Conservation (phyloP, 2,797 vertebrate species). For the Ctenochaetus hawaiiensis region DNA sequence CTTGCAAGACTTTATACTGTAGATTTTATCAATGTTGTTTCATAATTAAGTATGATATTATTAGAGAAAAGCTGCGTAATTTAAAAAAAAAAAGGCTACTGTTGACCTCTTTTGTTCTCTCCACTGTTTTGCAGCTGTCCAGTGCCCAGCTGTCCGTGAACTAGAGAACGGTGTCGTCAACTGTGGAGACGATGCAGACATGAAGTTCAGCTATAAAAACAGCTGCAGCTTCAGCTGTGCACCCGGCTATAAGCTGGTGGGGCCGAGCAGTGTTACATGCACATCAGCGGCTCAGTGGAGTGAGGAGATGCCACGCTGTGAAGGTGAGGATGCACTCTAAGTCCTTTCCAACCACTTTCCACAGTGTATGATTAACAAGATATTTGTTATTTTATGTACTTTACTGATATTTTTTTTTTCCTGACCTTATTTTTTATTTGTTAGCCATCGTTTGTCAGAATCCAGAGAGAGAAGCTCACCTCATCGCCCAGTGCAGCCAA, state of each 20-base stretch:
- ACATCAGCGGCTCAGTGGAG: constrained; percentile 83
- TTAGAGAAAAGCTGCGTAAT: background rate
- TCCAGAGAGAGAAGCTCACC: constrained; percentile 56
- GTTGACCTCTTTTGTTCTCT: constrained; percentile 16
- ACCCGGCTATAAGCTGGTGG: constrained; percentile 78
- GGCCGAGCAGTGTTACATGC: constrained; percentile 73
- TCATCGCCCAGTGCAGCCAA: constrained; percentile 67
- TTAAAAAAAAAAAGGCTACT: background rate
- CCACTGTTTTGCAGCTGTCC: constrained; percentile 69
- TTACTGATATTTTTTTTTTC: background rate
- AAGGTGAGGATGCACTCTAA: constrained; percentile 68
- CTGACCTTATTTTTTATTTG: background rate
- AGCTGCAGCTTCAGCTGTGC: constrained; percentile 84
- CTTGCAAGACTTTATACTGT: background rate
- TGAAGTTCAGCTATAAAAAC: constrained; percentile 74
- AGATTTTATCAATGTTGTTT: background rate
- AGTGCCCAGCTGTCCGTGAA: constrained; percentile 63
- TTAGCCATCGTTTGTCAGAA: constrained; percentile 70
- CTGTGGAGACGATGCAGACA: constrained; percentile 74
- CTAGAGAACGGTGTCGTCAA: constrained; percentile 59
- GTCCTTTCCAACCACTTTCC: background rate
- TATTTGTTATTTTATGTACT: background rate
- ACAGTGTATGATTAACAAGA: background rate
- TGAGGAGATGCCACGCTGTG: constrained; percentile 77
- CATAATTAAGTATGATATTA: background rate